Conservation (phyloP, 2,113 vertebrate species). For the Lanius collurio region DNA sequence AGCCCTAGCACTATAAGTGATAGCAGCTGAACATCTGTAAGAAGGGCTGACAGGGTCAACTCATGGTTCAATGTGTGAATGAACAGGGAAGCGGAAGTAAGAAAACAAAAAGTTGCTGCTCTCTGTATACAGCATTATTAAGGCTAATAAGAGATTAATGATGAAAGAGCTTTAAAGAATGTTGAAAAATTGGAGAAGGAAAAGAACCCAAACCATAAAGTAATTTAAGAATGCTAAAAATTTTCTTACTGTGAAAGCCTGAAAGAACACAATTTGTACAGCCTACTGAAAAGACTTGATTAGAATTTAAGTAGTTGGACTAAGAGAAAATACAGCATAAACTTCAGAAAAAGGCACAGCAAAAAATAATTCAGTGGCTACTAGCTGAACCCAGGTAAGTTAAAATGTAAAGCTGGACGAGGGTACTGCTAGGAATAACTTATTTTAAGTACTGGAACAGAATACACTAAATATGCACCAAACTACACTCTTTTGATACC, state of each 20-base stretch:
- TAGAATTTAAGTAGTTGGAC: not conserved
- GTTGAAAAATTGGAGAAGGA: not conserved
- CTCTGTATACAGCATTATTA: not conserved
- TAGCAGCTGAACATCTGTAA: not conserved
- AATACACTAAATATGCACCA: not conserved
- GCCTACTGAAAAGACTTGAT: not conserved
- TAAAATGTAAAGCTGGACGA: not conserved
- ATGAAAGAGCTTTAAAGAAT: not conserved
- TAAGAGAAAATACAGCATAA: not conserved
- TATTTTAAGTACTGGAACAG: not conserved
- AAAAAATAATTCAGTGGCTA: not conserved
- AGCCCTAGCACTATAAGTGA: not conserved
- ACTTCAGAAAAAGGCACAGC: not conserved
- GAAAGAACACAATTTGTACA: not conserved
- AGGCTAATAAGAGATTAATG: not conserved
- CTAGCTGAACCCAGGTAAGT: not conserved
- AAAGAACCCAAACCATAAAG: not conserved
- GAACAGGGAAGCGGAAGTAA: not conserved
- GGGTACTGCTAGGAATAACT: not conserved
- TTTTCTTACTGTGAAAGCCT: not conserved
- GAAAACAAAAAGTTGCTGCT: not conserved
- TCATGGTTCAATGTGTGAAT: not conserved
- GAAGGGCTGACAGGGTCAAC: not conserved
- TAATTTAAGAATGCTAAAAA: not conserved
- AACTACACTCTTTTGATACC: not conserved